These are phyloP conservation scores for Thunnus maccoyii DNA, from an alignment of 2,113 vertebrate species.

Conservation along the genomic window DNA sequence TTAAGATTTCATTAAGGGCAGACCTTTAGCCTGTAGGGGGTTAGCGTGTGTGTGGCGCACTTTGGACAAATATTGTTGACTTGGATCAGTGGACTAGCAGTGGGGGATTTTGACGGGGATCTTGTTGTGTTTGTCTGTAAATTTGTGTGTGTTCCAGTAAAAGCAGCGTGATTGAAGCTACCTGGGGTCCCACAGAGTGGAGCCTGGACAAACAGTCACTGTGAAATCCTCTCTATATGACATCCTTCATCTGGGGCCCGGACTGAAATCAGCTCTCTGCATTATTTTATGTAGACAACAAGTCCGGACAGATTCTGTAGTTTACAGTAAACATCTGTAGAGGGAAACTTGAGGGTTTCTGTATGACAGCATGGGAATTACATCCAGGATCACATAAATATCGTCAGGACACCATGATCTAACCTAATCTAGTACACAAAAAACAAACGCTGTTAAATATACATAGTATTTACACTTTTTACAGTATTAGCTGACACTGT, in stretches of 20 bases:
- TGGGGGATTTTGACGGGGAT: slow-evolving; percentile 24
- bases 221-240: slow-evolving; percentile 6
- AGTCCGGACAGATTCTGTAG: not conserved
- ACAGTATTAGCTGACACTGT: no score
- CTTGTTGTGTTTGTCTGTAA: slow-evolving; percentile 4
- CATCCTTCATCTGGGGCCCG: not conserved
- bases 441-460: no score
- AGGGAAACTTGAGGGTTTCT: not conserved
- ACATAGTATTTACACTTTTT: no score
- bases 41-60: not conserved
- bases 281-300: not conserved
- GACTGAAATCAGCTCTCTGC: not conserved
- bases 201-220: slow-evolving; percentile 10
- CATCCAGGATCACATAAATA: not conserved
- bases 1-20: slow-evolving; percentile 47
- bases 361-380: not conserved
- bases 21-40: slow-evolving; percentile 16
- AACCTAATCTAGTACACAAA: no score
- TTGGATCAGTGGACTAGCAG: slow-evolving; percentile 23
- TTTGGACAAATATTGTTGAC: slow-evolving; percentile 14
- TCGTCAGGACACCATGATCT: not conserved
- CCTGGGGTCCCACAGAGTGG: not conserved
- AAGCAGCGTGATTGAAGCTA: slow-evolving; percentile 22
- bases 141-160: not conserved
- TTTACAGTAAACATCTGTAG: not conserved